phyloP scores from a whole-genome alignment of 1,140 invertebrate genomes.

The Lethrus apterus region DNA sequence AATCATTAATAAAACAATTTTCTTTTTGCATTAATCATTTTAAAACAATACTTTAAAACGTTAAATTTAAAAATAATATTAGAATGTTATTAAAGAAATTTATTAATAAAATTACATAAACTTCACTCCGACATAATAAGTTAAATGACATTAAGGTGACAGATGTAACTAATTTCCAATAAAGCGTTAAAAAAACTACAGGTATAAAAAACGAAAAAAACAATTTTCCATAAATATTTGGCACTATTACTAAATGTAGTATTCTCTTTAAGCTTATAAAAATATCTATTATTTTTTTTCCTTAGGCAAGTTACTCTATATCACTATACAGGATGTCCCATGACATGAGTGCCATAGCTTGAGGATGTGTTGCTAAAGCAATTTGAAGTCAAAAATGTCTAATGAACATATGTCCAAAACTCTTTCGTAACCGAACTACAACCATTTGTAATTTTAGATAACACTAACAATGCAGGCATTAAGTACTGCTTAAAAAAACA shows the following conservation, averaged over 20 bases:
- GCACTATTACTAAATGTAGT: constrained; percentile 5
- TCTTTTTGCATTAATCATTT: too few relatives aligned
- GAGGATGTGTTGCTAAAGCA: too few relatives aligned
- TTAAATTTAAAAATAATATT: too few relatives aligned
- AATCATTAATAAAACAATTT: too few relatives aligned
- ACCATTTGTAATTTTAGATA: too few relatives aligned
- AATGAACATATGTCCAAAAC: too few relatives aligned
- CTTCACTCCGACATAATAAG: constrained; percentile 6
- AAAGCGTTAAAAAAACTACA: background rate
- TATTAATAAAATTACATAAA: constrained; percentile 10
- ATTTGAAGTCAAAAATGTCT: too few relatives aligned
- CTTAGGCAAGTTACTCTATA: background rate
- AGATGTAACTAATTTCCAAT: background rate
- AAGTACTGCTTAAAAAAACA: too few relatives aligned
- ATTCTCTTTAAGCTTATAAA: constrained; percentile 5
- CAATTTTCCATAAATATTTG: constrained; percentile 1
- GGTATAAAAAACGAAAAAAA: background rate
- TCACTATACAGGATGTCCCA: constrained; percentile 1
- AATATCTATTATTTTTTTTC: constrained; percentile 11
- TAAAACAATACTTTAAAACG: too few relatives aligned
- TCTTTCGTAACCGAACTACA: too few relatives aligned
- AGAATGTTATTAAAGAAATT: constrained; percentile 11
- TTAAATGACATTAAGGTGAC: background rate
- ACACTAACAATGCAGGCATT: too few relatives aligned
- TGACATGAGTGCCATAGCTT: too few relatives aligned